Evolutionary conservation across 2,113 vertebrate species (phyloP).

Genomic region (Xyliphius kryptos): DNA sequence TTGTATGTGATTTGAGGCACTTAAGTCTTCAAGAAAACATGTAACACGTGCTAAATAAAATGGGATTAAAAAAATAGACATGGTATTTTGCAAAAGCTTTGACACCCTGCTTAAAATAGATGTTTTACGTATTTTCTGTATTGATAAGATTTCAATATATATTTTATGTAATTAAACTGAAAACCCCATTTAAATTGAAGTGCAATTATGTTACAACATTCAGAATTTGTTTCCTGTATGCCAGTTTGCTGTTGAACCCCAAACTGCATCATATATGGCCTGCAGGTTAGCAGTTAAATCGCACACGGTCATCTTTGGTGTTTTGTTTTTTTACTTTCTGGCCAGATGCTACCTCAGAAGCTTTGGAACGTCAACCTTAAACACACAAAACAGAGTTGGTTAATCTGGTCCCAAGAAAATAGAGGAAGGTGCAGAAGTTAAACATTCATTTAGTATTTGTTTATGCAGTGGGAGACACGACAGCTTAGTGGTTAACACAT

Average conservation of each 20-base stretch:
- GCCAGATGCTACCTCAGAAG: slow-evolving; percentile 51
- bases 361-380: slow-evolving; percentile 73
- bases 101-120: too few species aligned
- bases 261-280: not conserved
- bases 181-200: not conserved
- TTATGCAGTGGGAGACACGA: too few species aligned
- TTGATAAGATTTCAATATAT: not conserved
- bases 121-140: not conserved
- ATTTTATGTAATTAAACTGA: too few species aligned
- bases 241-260: not conserved
- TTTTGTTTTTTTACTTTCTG: not conserved
- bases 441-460: too few species aligned
- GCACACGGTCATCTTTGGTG: not conserved
- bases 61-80: too few species aligned
- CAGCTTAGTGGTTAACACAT: too few species aligned
- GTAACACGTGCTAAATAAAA: too few species aligned
- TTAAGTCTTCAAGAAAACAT: too few species aligned
- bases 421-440: too few species aligned
- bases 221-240: not conserved
- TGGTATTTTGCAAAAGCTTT: too few species aligned
- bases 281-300: not conserved
- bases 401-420: not conserved
- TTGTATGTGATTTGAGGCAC: too few species aligned
- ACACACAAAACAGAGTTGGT: slow-evolving; percentile 4
- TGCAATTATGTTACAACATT: not conserved